A percentile compares a stretch with the other conserved stretches of the same genome.
Conservation (phyloP, 2,888 invertebrate species). For the Drosophila eohydei region DNA sequence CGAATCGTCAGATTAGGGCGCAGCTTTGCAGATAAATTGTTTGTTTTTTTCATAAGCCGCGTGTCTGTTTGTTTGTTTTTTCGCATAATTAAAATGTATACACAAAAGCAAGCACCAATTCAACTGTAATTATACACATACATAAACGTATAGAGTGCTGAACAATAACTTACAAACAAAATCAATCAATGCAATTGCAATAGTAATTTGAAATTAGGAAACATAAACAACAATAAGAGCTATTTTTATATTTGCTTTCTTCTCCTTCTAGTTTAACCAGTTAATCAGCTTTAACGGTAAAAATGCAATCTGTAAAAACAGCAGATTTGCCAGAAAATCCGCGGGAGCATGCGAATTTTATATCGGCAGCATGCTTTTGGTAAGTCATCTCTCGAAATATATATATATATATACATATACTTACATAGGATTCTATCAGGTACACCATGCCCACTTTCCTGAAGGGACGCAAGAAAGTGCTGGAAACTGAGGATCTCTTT, state of each 20-base stretch:
- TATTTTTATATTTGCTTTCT: slow-evolving; percentile 4
- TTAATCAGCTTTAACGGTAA: slow-evolving; percentile 20
- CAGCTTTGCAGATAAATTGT: slow-evolving; percentile 13
- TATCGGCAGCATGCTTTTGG: slow-evolving; percentile 89
- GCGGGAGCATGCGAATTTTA: slow-evolving; percentile 86
- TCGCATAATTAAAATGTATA: slow-evolving; percentile 5
- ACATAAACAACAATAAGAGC: neutral
- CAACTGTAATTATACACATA: neutral
- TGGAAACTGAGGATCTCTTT: slow-evolving; percentile 91
- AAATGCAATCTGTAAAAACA: slow-evolving; percentile 84
- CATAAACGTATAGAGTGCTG: neutral
- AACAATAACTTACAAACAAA: slow-evolving; percentile 12
- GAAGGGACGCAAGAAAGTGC: slow-evolving; percentile 89
- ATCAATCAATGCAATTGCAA: slow-evolving; percentile 37
- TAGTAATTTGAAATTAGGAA: slow-evolving; percentile 29
- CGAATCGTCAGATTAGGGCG: neutral
- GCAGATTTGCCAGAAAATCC: slow-evolving; percentile 86
- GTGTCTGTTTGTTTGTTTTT: neutral
- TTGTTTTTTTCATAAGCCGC: neutral
- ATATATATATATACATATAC: neutral
- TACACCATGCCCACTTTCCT: slow-evolving; percentile 92
- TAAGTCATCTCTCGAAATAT: slow-evolving; percentile 48
- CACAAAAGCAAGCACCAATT: neutral
- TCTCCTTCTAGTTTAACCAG: neutral
- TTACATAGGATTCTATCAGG: slow-evolving; percentile 84